Evolutionary conservation across 2,888 invertebrate genomes (phyloP).

Genomic region (Anoncus sp.): DNA sequence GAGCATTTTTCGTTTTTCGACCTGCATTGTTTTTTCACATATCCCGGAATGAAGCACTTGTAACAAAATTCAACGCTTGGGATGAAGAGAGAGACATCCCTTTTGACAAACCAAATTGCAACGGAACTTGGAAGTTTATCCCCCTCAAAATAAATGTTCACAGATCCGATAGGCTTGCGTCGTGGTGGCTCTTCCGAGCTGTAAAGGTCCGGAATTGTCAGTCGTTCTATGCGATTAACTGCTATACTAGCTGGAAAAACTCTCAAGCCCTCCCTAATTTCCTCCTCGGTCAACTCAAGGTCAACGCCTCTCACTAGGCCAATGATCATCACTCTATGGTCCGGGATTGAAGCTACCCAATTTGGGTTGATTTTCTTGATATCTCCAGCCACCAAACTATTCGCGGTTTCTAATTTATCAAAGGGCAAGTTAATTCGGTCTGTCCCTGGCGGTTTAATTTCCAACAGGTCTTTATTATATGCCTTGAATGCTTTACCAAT

Average conservation of each 20-base stretch:
- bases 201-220: neutral
- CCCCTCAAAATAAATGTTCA: slow-evolving; percentile 17
- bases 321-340: neutral
- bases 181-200: too few species aligned
- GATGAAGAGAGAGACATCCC: neutral
- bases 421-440: neutral
- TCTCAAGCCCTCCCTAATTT: neutral
- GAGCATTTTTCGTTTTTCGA: neutral
- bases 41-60: slow-evolving; percentile 13
- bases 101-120: slow-evolving; percentile 7
- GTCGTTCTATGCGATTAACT: neutral
- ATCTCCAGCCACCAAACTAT: neutral
- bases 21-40: neutral
- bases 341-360: slow-evolving; percentile 11
- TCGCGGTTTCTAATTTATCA: neutral
- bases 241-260: neutral
- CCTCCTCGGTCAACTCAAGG: neutral
- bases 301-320: slow-evolving; percentile 4
- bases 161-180: neutral
- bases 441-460: slow-evolving; percentile 3
- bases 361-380: slow-evolving; percentile 7
- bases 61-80: slow-evolving; percentile 3
- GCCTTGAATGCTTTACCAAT: neutral
- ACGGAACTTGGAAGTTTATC: neutral
- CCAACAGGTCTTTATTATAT: neutral